A percentile compares a stretch with the other conserved stretches of the same genome.
Conservation (phyloP, 2,888 invertebrate genomes). For the Chaetogeoica ovagalla region DNA sequence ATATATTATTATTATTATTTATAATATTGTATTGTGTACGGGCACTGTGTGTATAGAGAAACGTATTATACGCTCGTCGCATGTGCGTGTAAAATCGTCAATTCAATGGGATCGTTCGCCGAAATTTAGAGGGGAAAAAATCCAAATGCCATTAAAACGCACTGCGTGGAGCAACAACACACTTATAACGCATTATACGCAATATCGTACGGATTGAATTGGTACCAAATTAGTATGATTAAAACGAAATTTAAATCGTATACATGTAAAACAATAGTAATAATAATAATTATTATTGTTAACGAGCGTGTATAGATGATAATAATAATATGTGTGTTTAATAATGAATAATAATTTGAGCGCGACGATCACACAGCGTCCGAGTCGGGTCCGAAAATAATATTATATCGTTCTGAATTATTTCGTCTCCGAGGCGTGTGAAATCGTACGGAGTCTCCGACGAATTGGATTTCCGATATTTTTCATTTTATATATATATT, state of each 20-base stretch:
- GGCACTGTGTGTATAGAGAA: no score
- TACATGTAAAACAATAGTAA: neutral
- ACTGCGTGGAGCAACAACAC: no score
- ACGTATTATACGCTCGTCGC: neutral
- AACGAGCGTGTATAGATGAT: neutral
- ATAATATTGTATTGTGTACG: neutral
- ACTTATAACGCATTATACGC: no score
- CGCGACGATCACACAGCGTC: no score
- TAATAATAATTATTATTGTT: neutral
- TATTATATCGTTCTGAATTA: no score
- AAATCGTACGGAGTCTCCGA: no score
- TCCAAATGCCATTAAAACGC: no score
- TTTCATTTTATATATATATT: no score
- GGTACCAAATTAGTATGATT: slow-evolving; percentile 26
- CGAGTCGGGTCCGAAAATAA: no score
- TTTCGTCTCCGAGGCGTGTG: no score
- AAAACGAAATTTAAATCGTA: slow-evolving; percentile 13
- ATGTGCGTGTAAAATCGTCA: neutral
- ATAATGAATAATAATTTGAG: no score
- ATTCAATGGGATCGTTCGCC: neutral
- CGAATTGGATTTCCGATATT: no score
- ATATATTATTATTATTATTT: neutral
- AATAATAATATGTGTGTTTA: neutral
- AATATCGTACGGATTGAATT: neutral
- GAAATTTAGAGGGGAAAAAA: neutral